phyloP scores from a whole-genome alignment of 2,113 vertebrate genomes.

The Pluvialis apricaria region DNA sequence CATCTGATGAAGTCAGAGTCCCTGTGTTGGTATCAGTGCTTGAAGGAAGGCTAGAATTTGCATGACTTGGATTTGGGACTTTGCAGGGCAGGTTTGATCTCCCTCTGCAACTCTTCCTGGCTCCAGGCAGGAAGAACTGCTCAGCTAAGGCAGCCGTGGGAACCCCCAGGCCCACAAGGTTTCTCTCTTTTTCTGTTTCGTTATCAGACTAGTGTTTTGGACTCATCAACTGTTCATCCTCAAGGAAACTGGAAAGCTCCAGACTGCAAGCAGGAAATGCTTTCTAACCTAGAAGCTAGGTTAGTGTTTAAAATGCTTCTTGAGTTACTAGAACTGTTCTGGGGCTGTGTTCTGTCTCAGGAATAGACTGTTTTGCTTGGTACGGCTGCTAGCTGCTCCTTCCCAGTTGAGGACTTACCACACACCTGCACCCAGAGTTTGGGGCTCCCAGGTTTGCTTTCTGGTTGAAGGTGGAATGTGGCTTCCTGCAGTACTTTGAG shows the following conservation, averaged over 20 bases:
- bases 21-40: slow-evolving; percentile 34
- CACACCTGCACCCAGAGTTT: background rate
- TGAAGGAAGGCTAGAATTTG: slow-evolving; percentile 45
- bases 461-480: background rate
- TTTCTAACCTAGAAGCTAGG: background rate
- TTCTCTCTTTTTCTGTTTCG: background rate
- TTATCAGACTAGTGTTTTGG: background rate
- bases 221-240: background rate
- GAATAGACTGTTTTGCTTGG: background rate
- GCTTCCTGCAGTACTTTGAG: background rate
- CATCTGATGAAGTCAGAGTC: slow-evolving; percentile 49
- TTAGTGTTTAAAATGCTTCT: background rate
- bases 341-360: background rate
- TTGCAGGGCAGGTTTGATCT: slow-evolving; percentile 49
- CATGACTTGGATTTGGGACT: slow-evolving; percentile 46
- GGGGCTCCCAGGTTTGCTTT: background rate
- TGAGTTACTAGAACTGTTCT: background rate
- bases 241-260: background rate
- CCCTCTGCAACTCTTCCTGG: background rate
- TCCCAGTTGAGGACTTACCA: background rate
- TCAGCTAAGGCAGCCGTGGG: slow-evolving; percentile 11
- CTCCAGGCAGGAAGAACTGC: slow-evolving; percentile 1
- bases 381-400: accelerated
- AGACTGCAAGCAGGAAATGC: background rate
- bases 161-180: background rate